phyloP scores from a whole-genome alignment of 2,797 vertebrate genomes.

The Oophaga sylvatica region DNA sequence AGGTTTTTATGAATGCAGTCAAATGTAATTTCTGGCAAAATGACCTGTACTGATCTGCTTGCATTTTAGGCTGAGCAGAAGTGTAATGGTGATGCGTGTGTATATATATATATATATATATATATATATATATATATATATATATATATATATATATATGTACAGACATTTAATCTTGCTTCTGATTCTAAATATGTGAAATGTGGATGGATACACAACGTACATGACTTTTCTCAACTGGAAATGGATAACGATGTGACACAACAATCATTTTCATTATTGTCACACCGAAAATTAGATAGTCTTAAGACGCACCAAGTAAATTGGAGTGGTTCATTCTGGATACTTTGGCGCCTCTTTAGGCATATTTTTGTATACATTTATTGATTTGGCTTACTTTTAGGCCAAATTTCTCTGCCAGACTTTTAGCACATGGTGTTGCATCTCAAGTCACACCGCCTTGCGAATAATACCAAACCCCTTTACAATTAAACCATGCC shows the following conservation, averaged over 20 bases:
- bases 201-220: no score
- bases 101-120: neutral
- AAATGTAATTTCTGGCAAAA: neutral
- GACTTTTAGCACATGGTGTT: no score
- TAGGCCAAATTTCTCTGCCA: no score
- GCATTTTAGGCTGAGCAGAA: neutral
- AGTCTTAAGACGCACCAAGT: no score
- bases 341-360: no score
- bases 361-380: no score
- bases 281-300: neutral
- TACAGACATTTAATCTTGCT: neutral
- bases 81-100: neutral
- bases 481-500: no score
- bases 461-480: no score
- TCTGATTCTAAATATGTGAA: neutral
- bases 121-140: neutral
- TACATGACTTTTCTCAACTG: neutral
- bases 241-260: neutral
- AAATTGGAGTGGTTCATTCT: no score
- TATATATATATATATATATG: neutral
- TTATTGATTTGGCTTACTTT: no score
- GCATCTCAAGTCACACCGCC: no score
- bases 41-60: neutral
- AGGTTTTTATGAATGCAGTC: neutral
- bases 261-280: neutral